phyloP scores from a whole-genome alignment of 2,888 invertebrate species.

The Ichneumoninae sp. region DNA sequence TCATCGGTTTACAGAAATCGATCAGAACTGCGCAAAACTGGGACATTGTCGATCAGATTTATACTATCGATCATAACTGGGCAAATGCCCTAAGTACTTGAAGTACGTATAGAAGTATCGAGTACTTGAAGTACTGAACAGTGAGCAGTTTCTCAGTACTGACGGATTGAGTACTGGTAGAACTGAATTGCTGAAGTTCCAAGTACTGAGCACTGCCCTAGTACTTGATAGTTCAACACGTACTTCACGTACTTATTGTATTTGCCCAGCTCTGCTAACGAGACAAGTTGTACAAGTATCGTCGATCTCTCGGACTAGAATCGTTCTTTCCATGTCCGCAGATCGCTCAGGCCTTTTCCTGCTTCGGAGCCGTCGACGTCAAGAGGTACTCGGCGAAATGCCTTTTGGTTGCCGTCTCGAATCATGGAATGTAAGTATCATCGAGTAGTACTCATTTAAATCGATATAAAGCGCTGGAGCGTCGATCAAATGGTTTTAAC shows the following conservation, averaged over 20 bases:
- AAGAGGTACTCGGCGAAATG: slow-evolving; percentile 85
- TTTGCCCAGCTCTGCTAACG: slow-evolving; percentile 2
- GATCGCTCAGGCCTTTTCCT: slow-evolving; percentile 86
- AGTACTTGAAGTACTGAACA: no score
- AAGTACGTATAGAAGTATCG: no score
- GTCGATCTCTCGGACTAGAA: background rate
- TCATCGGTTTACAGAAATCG: background rate
- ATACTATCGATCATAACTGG: background rate
- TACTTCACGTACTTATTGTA: slow-evolving; percentile 41
- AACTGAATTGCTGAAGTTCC: no score
- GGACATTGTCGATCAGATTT: no score
- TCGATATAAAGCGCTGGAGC: no score
- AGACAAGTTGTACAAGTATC: background rate
- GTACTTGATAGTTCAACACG: no score
- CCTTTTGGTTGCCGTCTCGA: slow-evolving; percentile 88
- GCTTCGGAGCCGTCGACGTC: slow-evolving; percentile 88
- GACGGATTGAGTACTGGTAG: no score
- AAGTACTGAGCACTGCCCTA: no score
- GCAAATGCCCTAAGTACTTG: no score
- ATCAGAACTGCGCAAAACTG: background rate
- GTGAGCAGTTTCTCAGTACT: background rate
- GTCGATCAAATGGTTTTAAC: no score
- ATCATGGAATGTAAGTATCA: slow-evolving; percentile 86
- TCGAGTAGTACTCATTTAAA: background rate
- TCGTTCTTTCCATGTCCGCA: slow-evolving; percentile 74